These are phyloP conservation scores for Ochotona curzoniae DNA, from an alignment of 2,113 vertebrate genomes.

Conservation along the genomic window DNA sequence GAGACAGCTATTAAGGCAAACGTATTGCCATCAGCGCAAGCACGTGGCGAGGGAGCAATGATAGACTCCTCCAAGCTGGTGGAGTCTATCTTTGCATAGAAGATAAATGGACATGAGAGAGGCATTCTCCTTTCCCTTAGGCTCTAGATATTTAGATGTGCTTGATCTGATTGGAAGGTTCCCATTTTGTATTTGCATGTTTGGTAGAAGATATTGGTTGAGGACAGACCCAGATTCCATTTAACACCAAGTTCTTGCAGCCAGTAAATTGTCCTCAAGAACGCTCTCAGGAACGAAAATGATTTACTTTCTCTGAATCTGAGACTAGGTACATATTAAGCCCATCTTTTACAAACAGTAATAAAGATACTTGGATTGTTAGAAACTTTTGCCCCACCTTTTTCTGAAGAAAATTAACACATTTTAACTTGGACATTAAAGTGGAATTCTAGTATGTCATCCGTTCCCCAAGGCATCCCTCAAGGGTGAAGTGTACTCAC, in stretches of 20 bases:
- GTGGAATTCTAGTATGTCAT: background rate
- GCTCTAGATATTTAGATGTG: slow-evolving; percentile 22
- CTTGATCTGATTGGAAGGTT: slow-evolving; percentile 56
- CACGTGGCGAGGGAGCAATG: slow-evolving; percentile 53
- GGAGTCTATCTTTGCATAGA: slow-evolving; percentile 12
- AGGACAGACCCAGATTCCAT: slow-evolving; percentile 1
- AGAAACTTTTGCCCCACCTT: background rate
- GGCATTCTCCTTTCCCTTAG: background rate
- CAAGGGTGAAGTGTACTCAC: background rate
- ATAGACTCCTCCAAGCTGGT: slow-evolving; percentile 48
- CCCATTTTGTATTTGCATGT: slow-evolving; percentile 45
- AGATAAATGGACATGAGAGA: background rate
- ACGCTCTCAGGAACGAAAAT: background rate
- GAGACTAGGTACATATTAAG: slow-evolving; percentile 42
- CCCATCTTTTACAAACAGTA: slow-evolving; percentile 17
- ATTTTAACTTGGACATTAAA: slow-evolving; percentile 23
- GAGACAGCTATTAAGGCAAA: slow-evolving; percentile 31
- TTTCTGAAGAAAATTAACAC: slow-evolving; percentile 33
- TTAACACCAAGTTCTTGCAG: slow-evolving; percentile 20
- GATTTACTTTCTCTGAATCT: background rate
- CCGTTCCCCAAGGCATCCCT: slow-evolving; percentile 20
- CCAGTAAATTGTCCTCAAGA: slow-evolving; percentile 11
- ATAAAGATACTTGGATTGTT: background rate
- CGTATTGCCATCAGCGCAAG: slow-evolving; percentile 34
- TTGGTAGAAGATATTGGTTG: slow-evolving; percentile 6